Evolutionary conservation across 2,888 invertebrate species (phyloP).

Genomic region (Conchocele bisecta): DNA sequence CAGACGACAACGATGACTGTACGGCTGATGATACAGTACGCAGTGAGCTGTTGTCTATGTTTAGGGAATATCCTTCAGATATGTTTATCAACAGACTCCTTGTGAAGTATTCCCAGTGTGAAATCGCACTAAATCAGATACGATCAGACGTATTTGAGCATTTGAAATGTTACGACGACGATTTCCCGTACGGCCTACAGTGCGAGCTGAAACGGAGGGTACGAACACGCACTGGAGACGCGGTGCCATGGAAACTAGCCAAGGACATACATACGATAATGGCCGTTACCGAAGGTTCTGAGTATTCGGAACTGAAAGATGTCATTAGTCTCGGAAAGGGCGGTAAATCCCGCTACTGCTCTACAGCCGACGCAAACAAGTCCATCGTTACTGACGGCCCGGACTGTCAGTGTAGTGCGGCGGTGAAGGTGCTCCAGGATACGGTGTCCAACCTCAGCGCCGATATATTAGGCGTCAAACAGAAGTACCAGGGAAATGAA

Average conservation of each 20-base stretch:
- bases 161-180: neutral
- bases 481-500: too few species aligned
- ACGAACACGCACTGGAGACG: neutral
- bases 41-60: neutral
- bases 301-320: neutral
- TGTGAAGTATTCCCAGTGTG: neutral
- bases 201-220: constrained; percentile 1
- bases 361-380: neutral
- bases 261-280: constrained; percentile 1
- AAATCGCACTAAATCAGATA: neutral
- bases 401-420: too few species aligned
- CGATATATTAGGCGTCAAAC: neutral
- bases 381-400: neutral
- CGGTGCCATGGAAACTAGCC: neutral
- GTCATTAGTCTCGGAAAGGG: neutral
- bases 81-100: constrained; percentile 1
- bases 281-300: neutral
- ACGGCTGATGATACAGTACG: neutral
- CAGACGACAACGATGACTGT: neutral
- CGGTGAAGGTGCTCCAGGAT: neutral
- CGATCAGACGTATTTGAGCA: neutral
- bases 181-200: neutral
- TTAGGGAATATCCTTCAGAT: neutral
- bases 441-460: neutral
- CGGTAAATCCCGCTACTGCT: neutral